Evolutionary conservation across 2,888 invertebrate species (phyloP).

Genomic region (Pogonocherus hispidulus): DNA sequence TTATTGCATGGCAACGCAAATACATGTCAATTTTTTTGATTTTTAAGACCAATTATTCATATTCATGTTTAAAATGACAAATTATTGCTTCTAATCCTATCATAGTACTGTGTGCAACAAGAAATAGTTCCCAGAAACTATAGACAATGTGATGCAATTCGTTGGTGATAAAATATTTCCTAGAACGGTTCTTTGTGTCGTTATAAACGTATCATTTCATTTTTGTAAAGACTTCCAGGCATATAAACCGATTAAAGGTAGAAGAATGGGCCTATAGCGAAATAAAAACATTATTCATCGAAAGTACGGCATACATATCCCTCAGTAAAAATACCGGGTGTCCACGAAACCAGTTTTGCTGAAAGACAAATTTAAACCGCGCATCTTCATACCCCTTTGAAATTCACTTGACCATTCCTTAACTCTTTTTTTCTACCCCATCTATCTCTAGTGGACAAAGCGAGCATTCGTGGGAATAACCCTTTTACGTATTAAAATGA

Average conservation of each 20-base stretch:
- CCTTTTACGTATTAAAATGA: constrained; percentile 59
- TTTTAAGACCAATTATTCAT: no score
- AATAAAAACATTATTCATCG: constrained; percentile 16
- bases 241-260: constrained; percentile 27
- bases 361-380: constrained; percentile 49
- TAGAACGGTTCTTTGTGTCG: constrained; percentile 12
- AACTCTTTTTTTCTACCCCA: constrained; percentile 55
- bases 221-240: constrained; percentile 10
- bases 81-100: no score
- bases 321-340: constrained; percentile 52
- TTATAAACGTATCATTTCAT: no score
- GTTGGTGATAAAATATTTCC: constrained; percentile 6
- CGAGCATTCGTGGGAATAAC: constrained; percentile 61
- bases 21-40: no score
- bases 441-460: constrained; percentile 59
- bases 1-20: no score
- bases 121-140: not conserved
- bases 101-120: not conserved
- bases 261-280: constrained; percentile 8
- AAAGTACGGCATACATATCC: constrained; percentile 39
- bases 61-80: no score
- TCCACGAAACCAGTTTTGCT: constrained; percentile 60
- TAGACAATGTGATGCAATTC: not conserved
- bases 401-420: constrained; percentile 63
- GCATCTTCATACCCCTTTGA: constrained; percentile 55